A percentile compares a stretch with the other conserved stretches of the same genome.
These are phyloP conservation scores for Reticulitermes lucifugus DNA, from an alignment of 2,888 invertebrate genomes.

Conservation along the genomic window DNA sequence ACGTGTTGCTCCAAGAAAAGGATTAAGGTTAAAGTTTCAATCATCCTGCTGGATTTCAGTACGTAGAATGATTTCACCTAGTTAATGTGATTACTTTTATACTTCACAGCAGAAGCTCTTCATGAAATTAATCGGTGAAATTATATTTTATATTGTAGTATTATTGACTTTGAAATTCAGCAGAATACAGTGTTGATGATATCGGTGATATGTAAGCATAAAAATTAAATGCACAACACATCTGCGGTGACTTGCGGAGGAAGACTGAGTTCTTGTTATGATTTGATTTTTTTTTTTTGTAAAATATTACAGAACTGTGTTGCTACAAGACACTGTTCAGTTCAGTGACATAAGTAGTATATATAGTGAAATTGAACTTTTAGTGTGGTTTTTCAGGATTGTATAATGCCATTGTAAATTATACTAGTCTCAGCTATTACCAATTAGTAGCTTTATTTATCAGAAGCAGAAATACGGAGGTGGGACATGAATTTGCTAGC, in stretches of 20 bases:
- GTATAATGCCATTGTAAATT: neutral
- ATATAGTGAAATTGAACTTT: neutral
- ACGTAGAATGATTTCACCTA: neutral
- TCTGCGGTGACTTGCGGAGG: neutral
- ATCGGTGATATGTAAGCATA: neutral
- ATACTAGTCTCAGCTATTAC: constrained; percentile 5
- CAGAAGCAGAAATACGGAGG: neutral
- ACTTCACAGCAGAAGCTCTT: neutral
- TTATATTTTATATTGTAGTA: neutral
- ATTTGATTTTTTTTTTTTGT: neutral
- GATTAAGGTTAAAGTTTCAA: neutral
- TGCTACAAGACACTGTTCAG: neutral
- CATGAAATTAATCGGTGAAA: neutral
- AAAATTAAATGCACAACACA: neutral
- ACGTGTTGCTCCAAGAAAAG: neutral
- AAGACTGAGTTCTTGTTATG: neutral
- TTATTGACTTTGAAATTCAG: neutral
- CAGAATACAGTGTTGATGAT: neutral
- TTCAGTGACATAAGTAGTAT: neutral
- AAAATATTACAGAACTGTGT: neutral
- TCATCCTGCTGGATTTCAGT: neutral
- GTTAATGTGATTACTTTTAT: constrained; percentile 13
- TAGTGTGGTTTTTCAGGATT: neutral
- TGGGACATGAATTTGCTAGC: constrained; percentile 1
- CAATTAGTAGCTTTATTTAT: neutral